Evolutionary conservation across 2,113 vertebrate species (phyloP).

Genomic region (Thamnophis sirtalis): DNA sequence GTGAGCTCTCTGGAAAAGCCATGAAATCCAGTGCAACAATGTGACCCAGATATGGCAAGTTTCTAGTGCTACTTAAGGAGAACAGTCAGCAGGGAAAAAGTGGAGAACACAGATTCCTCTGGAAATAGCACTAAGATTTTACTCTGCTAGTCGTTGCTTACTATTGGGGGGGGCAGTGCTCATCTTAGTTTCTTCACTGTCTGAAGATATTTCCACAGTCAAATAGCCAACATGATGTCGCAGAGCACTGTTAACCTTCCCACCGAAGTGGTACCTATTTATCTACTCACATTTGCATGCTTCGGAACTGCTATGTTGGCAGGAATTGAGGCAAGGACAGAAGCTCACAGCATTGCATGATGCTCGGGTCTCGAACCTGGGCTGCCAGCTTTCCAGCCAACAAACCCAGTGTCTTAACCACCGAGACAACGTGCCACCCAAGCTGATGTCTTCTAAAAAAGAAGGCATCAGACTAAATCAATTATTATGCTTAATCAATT

Average conservation of each 20-base stretch:
- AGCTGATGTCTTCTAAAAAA: no score
- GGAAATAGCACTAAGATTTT: conserved; percentile 14
- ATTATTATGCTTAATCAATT: conserved; percentile 15
- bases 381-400: not conserved
- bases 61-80: not conserved
- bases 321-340: not conserved
- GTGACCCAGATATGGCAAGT: not conserved
- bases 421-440: not conserved
- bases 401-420: not conserved
- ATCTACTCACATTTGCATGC: not conserved
- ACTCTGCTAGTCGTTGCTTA: not conserved
- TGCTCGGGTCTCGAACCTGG: not conserved
- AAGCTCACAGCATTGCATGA: not conserved
- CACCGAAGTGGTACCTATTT: not conserved
- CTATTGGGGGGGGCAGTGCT: not conserved
- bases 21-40: conserved; percentile 17
- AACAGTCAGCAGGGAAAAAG: not conserved
- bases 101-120: not conserved
- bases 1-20: conserved; percentile 8
- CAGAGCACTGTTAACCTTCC: not conserved
- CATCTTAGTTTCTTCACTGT: not conserved
- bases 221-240: not conserved
- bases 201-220: not conserved
- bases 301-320: not conserved
- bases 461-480: conserved; percentile 21